Evolutionary conservation across 2,797 vertebrate species (phyloP), one percentile per base, ranked within the genome.

Genomic region (Taenioides sp.): DNA sequence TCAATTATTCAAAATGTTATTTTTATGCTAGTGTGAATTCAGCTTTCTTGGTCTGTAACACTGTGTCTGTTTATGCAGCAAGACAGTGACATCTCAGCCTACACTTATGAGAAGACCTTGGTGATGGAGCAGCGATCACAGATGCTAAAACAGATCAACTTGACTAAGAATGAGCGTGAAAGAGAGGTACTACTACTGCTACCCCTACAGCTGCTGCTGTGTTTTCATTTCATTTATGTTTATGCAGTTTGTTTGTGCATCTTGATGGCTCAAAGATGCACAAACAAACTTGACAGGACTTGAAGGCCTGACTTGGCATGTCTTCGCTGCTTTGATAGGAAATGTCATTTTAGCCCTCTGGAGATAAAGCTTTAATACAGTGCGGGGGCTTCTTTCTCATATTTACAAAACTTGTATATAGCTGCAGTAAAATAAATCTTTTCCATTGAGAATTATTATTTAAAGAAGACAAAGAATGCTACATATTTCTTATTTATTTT

Each of bases 61-160:
- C 31, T 63, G 60, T 49, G 17, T 66, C 34, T 66, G 47, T 28
- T 23, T 2, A 10, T 66, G 17, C 47, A 66, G 65, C 96, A 96
- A 0, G 98, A 99, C 85, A 90, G 95, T 0, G 98, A 99, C 85
- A 97, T 99, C 83, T 98, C 98, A 0, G 97, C 96, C 54, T 99
- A 99, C 89, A 98, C 97, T 62, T 99, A 99, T 0, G 98, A 99
- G 93, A 98, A 98, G 94, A 99, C 98, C 0, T 65, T 99, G 75
- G 87, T 98, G 73, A 98, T 99, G 98, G 98, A 99, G 71, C 96
- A 99, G 74, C 94, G 98, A 22, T 97, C 97, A 6, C 96, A 99
- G 91, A 99, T 99, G 84, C 96, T 99, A 72, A 99, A 99, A 82
- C 95, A 99, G 88, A 99, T 99, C 97, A 97, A 98, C 78, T 92